Conservation (phyloP, 2,888 invertebrate genomes). For the Hypolimnas misippus region DNA sequence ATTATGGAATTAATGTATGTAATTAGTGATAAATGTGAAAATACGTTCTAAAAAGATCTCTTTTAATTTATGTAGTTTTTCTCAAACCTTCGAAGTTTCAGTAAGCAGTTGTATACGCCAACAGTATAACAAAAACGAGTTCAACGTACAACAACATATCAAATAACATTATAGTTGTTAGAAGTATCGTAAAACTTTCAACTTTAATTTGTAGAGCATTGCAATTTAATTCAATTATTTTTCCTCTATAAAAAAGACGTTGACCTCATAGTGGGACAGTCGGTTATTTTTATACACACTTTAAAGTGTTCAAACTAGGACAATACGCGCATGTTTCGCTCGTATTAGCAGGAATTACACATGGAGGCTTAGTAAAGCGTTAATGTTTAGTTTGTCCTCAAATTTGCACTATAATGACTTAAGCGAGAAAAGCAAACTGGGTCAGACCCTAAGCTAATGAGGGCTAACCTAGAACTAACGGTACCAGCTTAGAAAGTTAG, state of each 20-base stretch:
- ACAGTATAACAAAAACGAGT: neutral
- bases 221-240: constrained; percentile 29
- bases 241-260: constrained; percentile 36
- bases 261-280: constrained; percentile 26
- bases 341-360: neutral
- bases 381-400: constrained; percentile 41
- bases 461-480: constrained; percentile 24
- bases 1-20: no score
- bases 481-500: constrained; percentile 1
- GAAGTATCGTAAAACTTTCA: neutral
- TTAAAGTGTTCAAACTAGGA: constrained; percentile 23
- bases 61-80: no score
- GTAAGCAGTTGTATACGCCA: neutral
- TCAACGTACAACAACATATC: neutral
- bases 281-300: constrained; percentile 18
- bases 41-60: neutral
- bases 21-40: neutral
- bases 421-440: constrained; percentile 39
- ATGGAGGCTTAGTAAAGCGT: constrained; percentile 24
- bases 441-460: constrained; percentile 38
- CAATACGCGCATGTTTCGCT: constrained; percentile 7
- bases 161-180: constrained; percentile 4
- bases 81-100: neutral
- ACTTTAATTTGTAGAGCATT: constrained; percentile 7
- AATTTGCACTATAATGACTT: constrained; percentile 39